Evolutionary conservation across 2,888 invertebrate genomes (phyloP).

Genomic region (Parnassius mnemosyne): DNA sequence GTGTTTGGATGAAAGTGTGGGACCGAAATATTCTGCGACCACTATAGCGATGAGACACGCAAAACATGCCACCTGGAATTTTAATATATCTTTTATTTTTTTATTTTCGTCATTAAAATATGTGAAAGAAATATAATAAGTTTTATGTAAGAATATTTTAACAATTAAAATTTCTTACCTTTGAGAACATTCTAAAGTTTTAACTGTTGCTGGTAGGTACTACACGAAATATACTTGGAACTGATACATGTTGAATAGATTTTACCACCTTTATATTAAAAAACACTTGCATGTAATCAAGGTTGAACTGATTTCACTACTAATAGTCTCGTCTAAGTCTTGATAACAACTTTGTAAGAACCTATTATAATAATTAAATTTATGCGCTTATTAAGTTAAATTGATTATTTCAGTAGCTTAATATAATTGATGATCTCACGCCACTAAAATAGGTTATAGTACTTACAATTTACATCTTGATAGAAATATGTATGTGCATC

Average conservation of each 20-base stretch:
- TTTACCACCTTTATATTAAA: conserved; percentile 1
- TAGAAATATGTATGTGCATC: too few relatives aligned
- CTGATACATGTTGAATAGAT: background rate
- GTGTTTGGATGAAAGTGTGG: conserved; percentile 59
- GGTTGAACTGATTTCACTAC: conserved; percentile 8
- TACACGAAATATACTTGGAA: background rate
- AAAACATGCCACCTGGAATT: background rate
- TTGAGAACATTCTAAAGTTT: conserved; percentile 1
- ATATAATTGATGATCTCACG: too few relatives aligned
- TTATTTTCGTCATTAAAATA: too few relatives aligned
- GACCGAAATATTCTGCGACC: conserved; percentile 45
- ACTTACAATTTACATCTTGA: too few relatives aligned
- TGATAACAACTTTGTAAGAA: too few relatives aligned
- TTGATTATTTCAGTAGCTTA: too few relatives aligned
- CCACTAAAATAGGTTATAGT: too few relatives aligned
- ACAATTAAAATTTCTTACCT: background rate
- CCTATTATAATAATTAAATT: too few relatives aligned
- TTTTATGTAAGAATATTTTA: too few relatives aligned
- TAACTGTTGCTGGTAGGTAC: background rate
- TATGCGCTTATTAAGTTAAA: too few relatives aligned
- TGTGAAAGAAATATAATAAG: too few relatives aligned
- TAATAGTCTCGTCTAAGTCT: background rate
- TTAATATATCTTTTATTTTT: background rate
- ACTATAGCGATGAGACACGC: conserved; percentile 15
- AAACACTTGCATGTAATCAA: conserved; percentile 3